Conservation (phyloP, 2,888 invertebrate species). For the Hirtodrosophila cameraria region DNA sequence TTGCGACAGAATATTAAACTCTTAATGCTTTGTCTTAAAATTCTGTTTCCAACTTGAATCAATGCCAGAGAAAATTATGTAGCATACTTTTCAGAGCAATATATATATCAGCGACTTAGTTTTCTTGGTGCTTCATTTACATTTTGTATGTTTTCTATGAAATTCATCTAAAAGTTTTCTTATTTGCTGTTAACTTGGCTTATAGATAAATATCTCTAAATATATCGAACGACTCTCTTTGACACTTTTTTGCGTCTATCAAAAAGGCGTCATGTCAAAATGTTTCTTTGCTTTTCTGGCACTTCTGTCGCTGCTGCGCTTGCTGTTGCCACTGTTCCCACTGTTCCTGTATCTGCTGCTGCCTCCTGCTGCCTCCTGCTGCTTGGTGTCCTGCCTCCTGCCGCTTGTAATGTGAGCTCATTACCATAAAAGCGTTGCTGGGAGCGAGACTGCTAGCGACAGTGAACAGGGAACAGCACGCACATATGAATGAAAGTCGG, state of each 20-base stretch:
- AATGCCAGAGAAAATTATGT: no score
- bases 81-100: no score
- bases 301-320: constrained; percentile 22
- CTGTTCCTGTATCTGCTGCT: constrained; percentile 1
- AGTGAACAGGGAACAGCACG: no score
- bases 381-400: no score
- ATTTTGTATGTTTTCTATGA: no score
- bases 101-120: no score
- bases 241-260: constrained; percentile 55
- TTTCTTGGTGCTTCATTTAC: no score
- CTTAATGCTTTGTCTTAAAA: no score
- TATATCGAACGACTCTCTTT: constrained; percentile 29
- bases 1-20: no score
- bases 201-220: constrained; percentile 16
- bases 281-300: constrained; percentile 45
- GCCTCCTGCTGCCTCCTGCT: neutral
- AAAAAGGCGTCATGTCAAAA: constrained; percentile 69
- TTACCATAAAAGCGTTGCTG: constrained; percentile 75
- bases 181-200: neutral
- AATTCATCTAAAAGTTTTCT: no score
- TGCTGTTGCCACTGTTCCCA: constrained; percentile 20
- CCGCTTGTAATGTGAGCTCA: constrained; percentile 76
- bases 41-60: no score
- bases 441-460: constrained; percentile 27
- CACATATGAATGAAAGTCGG: constrained; percentile 49